phyloP scores from a whole-genome alignment of 1,140 invertebrate species.

The Aethina tumida region DNA sequence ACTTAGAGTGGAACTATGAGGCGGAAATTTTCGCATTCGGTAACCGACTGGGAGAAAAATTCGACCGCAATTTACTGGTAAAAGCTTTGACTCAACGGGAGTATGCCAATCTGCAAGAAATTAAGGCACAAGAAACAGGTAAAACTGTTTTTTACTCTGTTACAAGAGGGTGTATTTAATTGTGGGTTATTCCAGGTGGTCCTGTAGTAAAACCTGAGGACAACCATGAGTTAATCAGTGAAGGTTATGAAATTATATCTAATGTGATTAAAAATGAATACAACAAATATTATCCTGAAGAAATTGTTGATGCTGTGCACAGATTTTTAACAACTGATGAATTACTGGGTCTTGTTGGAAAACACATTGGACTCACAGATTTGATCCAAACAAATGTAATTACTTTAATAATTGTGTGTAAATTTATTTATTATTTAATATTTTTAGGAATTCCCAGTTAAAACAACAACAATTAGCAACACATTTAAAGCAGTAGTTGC shows the following conservation, averaged over 20 bases:
- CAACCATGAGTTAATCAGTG: constrained; percentile 55
- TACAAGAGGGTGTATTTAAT: neutral
- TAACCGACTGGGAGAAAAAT: constrained; percentile 74
- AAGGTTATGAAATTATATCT: constrained; percentile 52
- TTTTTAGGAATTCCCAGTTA: constrained; percentile 67
- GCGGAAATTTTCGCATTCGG: constrained; percentile 84
- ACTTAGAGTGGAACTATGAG: constrained; percentile 78
- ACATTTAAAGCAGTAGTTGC: constrained; percentile 76
- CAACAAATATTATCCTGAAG: constrained; percentile 62
- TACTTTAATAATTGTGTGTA: constrained; percentile 12
- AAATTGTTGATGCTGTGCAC: constrained; percentile 50
- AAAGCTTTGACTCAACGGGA: constrained; percentile 72
- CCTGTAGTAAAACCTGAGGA: constrained; percentile 40
- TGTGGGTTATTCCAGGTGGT: neutral
- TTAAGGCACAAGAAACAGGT: constrained; percentile 36
- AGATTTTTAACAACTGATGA: constrained; percentile 57
- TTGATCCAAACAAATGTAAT: constrained; percentile 64
- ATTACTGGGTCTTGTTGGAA: constrained; percentile 57
- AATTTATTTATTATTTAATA: constrained; percentile 17
- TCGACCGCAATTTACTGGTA: constrained; percentile 57
- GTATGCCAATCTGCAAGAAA: constrained; percentile 39
- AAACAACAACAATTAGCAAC: constrained; percentile 53
- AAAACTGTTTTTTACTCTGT: constrained; percentile 30
- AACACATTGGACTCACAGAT: constrained; percentile 70
- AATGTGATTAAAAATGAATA: constrained; percentile 44